A percentile compares a stretch with the other conserved stretches of the same genome.
phyloP scores from a whole-genome alignment of 2,888 invertebrate genomes.

The Fragum fragum region DNA sequence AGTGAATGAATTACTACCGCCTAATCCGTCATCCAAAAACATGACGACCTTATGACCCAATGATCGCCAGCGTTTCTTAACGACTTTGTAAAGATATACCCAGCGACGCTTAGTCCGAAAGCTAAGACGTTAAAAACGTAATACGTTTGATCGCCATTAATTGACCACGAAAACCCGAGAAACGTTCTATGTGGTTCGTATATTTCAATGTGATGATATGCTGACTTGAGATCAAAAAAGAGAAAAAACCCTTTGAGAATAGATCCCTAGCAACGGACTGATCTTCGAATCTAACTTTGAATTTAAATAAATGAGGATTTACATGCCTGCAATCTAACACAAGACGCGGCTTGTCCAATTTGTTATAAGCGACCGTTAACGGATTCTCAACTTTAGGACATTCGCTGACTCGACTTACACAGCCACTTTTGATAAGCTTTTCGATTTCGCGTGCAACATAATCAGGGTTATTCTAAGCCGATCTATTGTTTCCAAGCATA shows the following conservation, averaged over 20 bases:
- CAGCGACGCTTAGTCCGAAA: conserved; percentile 56
- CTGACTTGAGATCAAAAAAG: conserved; percentile 46
- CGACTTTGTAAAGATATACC: conserved; percentile 58
- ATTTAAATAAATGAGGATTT: conserved; percentile 41
- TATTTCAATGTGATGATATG: conserved; percentile 44
- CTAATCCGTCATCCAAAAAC: conserved; percentile 61
- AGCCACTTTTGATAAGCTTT: conserved; percentile 33
- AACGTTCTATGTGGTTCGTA: conserved; percentile 25
- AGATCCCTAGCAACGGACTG: conserved; percentile 35
- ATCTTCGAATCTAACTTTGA: conserved; percentile 51
- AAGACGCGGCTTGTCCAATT: conserved; percentile 38
- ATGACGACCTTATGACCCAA: conserved; percentile 46
- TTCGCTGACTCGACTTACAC: conserved; percentile 27
- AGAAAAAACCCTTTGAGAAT: conserved; percentile 31
- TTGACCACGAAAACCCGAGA: conserved; percentile 19
- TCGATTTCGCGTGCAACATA: conserved; percentile 43
- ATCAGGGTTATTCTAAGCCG: conserved; percentile 30
- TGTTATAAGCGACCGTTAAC: conserved; percentile 51
- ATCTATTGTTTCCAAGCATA: conserved; percentile 39
- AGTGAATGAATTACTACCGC: conserved; percentile 26
- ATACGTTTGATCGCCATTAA: conserved; percentile 8
- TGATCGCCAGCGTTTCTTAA: conserved; percentile 45
- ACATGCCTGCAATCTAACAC: conserved; percentile 52
- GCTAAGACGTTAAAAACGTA: conserved; percentile 61
- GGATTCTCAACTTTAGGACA: conserved; percentile 36